Base-by-base conservation (phyloP, 1,140 invertebrate genomes). In the Oncopeltus fasciatus region DNA sequence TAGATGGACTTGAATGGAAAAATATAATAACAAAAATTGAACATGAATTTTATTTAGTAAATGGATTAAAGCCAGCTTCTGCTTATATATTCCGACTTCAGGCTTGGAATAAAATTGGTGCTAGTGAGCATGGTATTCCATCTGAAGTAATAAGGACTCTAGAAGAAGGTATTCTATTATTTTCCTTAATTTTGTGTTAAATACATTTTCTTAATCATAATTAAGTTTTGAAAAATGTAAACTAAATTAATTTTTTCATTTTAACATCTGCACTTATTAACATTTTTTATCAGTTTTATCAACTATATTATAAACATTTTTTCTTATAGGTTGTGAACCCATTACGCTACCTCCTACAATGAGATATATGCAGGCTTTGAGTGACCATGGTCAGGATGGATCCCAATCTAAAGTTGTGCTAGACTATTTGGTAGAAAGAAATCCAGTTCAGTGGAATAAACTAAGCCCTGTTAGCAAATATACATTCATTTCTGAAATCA, bases 21-120 rank as follows among this genome's bases (percentile, higher is more conserved):
- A 83, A 86, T 18, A 81, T 90, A 2, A 86, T 85, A 3, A 83
- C 85, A 61, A 92, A 93, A 67, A 93, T 97, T 51, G 89, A 92
- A 70, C 91, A 97, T 69, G 94, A 98, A 72, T 95, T 93, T 72
- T 95, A 85, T 68, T 73, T 96, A 0, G 78, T 97, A 0, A 80
- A 82, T 66, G 81, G 87, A 65, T 77, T 99, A 2, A 73, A 81
- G 64, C 83, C 90, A 0, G 81, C 85, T 58, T 87, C 83, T 1
- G 82, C 81, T 60, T 96, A 98, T 73, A 83, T 90, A 59, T 97
- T 97, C 76, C 79, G 94, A 59, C 74, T 98, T 9, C 82, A 87
- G 2, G 91, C 92, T 0, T 80, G 83, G 59, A 99, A 98, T 74
- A 83, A 83, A 33, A 92, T 98, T 70, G 95, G 94, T n/a, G 92